Percentiles rank a stretch among this genome's conserved stretches.
These are phyloP conservation scores for Crossaster papposus DNA, from an alignment of 53 echinoderm and acorn worm species.

Conservation along the genomic window DNA sequence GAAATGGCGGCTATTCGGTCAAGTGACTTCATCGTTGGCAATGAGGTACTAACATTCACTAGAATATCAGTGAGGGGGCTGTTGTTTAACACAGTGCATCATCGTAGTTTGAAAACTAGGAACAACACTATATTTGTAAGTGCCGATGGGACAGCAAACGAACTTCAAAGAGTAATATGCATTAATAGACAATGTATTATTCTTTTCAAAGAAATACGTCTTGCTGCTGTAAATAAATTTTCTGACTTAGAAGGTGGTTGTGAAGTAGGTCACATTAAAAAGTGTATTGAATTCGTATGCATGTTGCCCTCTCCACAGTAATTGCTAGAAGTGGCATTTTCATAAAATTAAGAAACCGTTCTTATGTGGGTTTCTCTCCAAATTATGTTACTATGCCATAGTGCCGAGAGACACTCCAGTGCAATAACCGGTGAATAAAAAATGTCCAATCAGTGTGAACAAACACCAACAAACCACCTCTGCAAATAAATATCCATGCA, in stretches of 20 bases:
- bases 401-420: too few relatives aligned
- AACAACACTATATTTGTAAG: slow-evolving; percentile 37
- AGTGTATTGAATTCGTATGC: neutral
- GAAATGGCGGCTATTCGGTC: slow-evolving; percentile 59
- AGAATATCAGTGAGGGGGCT: slow-evolving; percentile 39
- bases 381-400: slow-evolving; percentile 25
- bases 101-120: slow-evolving; percentile 27
- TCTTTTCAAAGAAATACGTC: too few relatives aligned
- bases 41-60: slow-evolving; percentile 22
- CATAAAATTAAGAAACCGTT: slow-evolving; percentile 35
- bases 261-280: slow-evolving; percentile 31
- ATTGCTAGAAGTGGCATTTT: slow-evolving; percentile 16
- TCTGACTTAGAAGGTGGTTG: neutral
- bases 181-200: slow-evolving; percentile 6
- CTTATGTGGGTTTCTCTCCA: slow-evolving; percentile 29
- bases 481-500: too few relatives aligned
- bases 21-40: too few relatives aligned
- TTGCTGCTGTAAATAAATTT: slow-evolving; percentile 20
- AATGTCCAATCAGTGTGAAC: too few relatives aligned
- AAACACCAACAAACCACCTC: too few relatives aligned
- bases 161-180: slow-evolving; percentile 11
- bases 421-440: too few relatives aligned
- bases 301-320: neutral
- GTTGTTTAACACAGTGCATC: slow-evolving; percentile 27
- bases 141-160: neutral